Conservation (phyloP, 2,888 invertebrate species). For the Isotomurus palustris region DNA sequence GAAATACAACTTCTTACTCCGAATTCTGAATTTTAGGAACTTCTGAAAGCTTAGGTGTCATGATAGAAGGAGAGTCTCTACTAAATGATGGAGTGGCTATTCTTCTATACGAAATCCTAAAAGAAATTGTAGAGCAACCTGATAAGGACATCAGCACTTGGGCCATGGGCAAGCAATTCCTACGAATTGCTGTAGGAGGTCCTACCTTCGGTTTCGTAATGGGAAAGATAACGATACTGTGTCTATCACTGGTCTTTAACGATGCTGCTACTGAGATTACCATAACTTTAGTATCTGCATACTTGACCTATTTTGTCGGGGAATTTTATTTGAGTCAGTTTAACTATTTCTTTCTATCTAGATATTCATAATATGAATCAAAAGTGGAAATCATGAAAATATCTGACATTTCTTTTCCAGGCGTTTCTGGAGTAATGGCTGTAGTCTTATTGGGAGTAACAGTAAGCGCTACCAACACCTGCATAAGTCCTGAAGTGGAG, state of each 20-base stretch:
- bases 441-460: constrained; percentile 52
- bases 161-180: constrained; percentile 43
- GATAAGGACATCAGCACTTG: constrained; percentile 13
- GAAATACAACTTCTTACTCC: no score
- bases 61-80: constrained; percentile 53
- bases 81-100: constrained; percentile 54
- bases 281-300: constrained; percentile 51
- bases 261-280: constrained; percentile 52
- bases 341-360: neutral
- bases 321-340: constrained; percentile 41
- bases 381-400: no score
- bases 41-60: constrained; percentile 48
- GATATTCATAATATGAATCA: neutral
- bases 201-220: constrained; percentile 51
- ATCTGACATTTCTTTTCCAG: constrained; percentile 24
- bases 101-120: constrained; percentile 49
- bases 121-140: constrained; percentile 29
- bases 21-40: constrained; percentile 14
- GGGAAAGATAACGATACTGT: constrained; percentile 50
- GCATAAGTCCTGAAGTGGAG: constrained; percentile 53
- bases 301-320: constrained; percentile 51
- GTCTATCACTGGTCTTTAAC: constrained; percentile 50
- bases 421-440: constrained; percentile 52
- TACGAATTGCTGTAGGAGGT: constrained; percentile 48
- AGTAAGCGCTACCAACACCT: constrained; percentile 50